Percentiles rank a stretch among this genome's conserved stretches.
These are phyloP conservation scores for Apostichopus californicus DNA, from an alignment of 35 echinoderm and acorn worm species.

Conservation along the genomic window DNA sequence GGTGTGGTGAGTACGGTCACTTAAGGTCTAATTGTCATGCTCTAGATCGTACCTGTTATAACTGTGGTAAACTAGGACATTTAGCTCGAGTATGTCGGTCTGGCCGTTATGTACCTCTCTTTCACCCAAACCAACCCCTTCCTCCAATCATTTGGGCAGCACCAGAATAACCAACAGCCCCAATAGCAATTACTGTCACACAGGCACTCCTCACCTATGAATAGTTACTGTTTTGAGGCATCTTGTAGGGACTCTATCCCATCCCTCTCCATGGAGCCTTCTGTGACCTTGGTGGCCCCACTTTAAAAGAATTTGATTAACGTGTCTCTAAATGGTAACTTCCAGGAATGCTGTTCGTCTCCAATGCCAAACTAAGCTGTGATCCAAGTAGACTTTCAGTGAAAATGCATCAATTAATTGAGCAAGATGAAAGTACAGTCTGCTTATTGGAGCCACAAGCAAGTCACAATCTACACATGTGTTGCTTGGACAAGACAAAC, in stretches of 20 bases:
- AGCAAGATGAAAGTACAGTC: no score
- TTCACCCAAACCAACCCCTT: constrained; percentile 1
- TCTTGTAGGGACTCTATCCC: background rate
- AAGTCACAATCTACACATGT: no score
- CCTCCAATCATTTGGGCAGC: background rate
- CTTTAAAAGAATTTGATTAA: background rate
- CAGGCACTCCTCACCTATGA: background rate
- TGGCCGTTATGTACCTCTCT: background rate
- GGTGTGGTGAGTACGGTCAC: no score
- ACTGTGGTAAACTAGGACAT: no score
- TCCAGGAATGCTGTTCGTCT: no score
- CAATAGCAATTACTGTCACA: constrained; percentile 22
- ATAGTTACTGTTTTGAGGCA: background rate
- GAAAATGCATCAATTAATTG: no score
- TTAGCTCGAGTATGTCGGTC: background rate
- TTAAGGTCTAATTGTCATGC: no score
- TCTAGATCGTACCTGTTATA: no score
- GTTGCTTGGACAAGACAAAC: no score
- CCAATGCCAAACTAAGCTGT: no score
- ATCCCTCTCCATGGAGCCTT: background rate
- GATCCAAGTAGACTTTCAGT: no score
- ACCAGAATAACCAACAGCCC: background rate
- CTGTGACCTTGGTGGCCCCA: background rate
- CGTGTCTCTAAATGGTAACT: background rate
- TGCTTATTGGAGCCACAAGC: no score